Conservation (phyloP, 2,113 vertebrate genomes). For the Eretmochelys imbricata region DNA sequence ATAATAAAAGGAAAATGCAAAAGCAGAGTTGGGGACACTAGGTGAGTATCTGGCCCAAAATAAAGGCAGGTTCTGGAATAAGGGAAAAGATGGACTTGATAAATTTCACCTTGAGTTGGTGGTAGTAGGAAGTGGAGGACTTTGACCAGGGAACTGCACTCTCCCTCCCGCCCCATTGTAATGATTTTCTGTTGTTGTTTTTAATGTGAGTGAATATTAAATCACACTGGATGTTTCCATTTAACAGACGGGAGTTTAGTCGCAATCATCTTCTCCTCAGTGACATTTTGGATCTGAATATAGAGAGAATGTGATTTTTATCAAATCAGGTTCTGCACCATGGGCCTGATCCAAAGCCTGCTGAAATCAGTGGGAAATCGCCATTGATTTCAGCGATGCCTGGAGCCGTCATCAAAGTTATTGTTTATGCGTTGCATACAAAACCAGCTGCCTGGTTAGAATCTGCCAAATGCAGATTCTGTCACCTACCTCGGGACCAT, state of each 20-base stretch:
- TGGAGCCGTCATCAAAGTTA: background rate
- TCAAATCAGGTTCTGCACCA: background rate
- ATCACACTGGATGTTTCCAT: background rate
- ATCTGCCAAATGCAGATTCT: background rate
- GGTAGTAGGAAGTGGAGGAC: background rate
- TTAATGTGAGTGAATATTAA: background rate
- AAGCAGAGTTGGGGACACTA: background rate
- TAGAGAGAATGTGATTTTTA: background rate
- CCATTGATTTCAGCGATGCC: background rate
- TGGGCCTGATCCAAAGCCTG: background rate
- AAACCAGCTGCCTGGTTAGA: background rate
- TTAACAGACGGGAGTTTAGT: background rate
- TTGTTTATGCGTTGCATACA: too few species aligned
- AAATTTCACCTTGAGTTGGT: background rate
- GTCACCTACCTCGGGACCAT: background rate
- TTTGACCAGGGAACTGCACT: background rate
- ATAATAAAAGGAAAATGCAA: background rate
- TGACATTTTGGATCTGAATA: background rate
- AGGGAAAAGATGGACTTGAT: background rate
- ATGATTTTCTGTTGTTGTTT: background rate
- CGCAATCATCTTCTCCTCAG: background rate
- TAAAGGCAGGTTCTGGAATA: background rate
- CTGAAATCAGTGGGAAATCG: background rate
- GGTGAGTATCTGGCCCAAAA: background rate
- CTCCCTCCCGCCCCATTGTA: rapidly evolving